Conservation (phyloP, 2,888 invertebrate species). For the Odontocolon sp. region DNA sequence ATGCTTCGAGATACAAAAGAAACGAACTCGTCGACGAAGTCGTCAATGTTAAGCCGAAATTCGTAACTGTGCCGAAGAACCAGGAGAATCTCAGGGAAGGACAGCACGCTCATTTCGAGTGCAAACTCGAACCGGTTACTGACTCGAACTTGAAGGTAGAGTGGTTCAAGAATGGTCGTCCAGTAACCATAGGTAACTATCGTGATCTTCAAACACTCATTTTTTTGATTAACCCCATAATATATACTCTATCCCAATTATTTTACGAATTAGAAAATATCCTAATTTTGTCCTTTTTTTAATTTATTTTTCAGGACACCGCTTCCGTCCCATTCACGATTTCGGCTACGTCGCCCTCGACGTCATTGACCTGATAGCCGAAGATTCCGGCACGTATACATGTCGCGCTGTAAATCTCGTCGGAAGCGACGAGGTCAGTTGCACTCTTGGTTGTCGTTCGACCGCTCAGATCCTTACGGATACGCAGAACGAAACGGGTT, state of each 20-base stretch:
- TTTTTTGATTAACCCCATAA: too few relatives aligned
- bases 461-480: slow-evolving; percentile 91
- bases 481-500: slow-evolving; percentile 93
- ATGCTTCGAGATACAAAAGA: slow-evolving; percentile 91
- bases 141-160: slow-evolving; percentile 98
- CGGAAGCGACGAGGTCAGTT: slow-evolving; percentile 93
- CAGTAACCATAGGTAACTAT: slow-evolving; percentile 90
- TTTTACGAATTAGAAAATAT: neutral
- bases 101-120: slow-evolving; percentile 98
- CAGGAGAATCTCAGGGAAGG: slow-evolving; percentile 93
- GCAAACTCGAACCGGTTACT: slow-evolving; percentile 97
- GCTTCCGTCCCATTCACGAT: slow-evolving; percentile 98
- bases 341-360: slow-evolving; percentile 99
- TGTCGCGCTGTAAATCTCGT: slow-evolving; percentile 95
- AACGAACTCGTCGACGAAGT: slow-evolving; percentile 91
- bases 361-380: slow-evolving; percentile 96
- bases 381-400: slow-evolving; percentile 97
- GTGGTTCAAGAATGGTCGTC: slow-evolving; percentile 97
- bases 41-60: slow-evolving; percentile 91
- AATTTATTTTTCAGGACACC: slow-evolving; percentile 84
- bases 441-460: slow-evolving; percentile 87
- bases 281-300: slow-evolving; percentile 22
- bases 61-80: slow-evolving; percentile 93
- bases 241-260: neutral
- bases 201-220: neutral